Base-by-base conservation (phyloP, 23 tunicate genomes). In the Styela plicata region DNA sequence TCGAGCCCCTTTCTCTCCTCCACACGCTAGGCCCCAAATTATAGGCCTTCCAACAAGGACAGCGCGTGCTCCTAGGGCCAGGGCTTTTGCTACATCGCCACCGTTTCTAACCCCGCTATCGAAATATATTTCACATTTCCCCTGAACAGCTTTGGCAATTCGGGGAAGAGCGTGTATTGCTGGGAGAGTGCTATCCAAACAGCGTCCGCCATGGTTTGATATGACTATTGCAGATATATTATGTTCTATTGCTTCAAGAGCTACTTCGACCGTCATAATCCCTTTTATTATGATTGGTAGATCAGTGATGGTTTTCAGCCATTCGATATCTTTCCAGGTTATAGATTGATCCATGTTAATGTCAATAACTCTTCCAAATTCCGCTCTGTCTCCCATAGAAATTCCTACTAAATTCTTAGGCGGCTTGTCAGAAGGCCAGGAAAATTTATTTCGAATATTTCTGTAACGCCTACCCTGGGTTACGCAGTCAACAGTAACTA, bases 401-500 rank as follows among this genome's bases (percentile, higher is more conserved):
- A 1, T 29, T 16, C 1, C 61, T 21, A 23, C 73, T 13, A 68
- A 68, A 21, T 68, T 68, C 25, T 68, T 68, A 20, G 25, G 22
- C n/a, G 28, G 16, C 24, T 84, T 36, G 61, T 82, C 80, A 7
- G 84, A 37, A 26, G 96, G 96, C 13, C 86, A 68, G 2, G 86
- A n/a, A 74, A 90, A 90, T 31, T 86, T 83, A 69, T 86, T 86
- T 75, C 84, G 63, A 5, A 86, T 82, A 82, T 90, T 90, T 63
- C 64, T 33, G 69, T 90, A 90, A 63, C 94, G 57, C 27, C 31
- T 57, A 3, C 96, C 96, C 0, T 86, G 80, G 17, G 86, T 84
- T 2, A 87, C 90, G 1, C 87, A 80, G 90, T 90, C 96, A 33
- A 90, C 91, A 7, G 96, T 90, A 2, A 90, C 31, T 69, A 90